Evolutionary conservation across 2,113 vertebrate genomes (phyloP).

Genomic region (Pseudopipra pipra): DNA sequence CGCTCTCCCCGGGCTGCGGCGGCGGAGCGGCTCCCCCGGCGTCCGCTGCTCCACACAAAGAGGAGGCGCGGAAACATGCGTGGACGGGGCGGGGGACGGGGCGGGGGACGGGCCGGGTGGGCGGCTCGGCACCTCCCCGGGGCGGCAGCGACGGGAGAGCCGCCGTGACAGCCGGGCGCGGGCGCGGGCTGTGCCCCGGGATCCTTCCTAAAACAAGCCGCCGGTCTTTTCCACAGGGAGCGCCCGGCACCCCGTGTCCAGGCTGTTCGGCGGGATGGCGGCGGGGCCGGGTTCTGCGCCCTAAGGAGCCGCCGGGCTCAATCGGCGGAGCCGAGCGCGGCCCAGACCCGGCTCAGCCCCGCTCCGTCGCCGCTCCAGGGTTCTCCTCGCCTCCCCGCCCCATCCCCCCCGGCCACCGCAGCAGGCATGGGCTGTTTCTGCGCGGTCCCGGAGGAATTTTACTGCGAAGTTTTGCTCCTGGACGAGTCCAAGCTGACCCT

Average conservation of each 20-base stretch:
- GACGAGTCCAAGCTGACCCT: slow-evolving; percentile 86
- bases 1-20: background rate
- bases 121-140: background rate
- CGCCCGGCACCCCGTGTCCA: background rate
- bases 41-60: background rate
- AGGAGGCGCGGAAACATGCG: background rate
- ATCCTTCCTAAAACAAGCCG: background rate
- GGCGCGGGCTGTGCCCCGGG: background rate
- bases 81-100: background rate
- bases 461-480: slow-evolving; percentile 90
- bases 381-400: background rate
- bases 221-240: background rate
- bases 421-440: slow-evolving; percentile 87
- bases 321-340: background rate
- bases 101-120: background rate
- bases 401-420: background rate
- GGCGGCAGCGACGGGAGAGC: background rate
- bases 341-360: background rate
- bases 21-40: background rate
- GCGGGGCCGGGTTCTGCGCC: background rate
- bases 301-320: background rate
- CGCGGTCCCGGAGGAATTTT: slow-evolving; percentile 86
- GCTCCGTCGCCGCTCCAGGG: background rate
- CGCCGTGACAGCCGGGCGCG: background rate
- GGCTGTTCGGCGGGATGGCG: background rate